Conservation (phyloP, 2,888 invertebrate species). For the Oligia strigilis region DNA sequence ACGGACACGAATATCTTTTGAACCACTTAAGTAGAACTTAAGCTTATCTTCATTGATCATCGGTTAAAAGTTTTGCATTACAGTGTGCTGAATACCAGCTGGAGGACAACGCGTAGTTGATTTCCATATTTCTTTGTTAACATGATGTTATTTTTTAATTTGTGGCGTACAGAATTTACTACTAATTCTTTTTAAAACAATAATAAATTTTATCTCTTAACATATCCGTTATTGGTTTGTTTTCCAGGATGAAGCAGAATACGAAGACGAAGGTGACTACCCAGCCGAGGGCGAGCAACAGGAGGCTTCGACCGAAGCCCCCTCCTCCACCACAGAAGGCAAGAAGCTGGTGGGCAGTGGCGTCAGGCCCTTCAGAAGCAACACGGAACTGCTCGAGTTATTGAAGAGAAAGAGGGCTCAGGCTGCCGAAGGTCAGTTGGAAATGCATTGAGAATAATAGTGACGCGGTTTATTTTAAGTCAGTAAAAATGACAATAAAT, state of each 20-base stretch:
- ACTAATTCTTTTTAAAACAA: not conserved
- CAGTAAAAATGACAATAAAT: not conserved
- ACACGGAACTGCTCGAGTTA: constrained; percentile 93
- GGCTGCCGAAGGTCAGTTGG: constrained; percentile 89
- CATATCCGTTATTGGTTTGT: not conserved
- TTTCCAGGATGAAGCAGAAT: constrained; percentile 88
- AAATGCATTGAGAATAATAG: not conserved
- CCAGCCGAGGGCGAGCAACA: constrained; percentile 83
- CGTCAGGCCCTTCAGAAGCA: constrained; percentile 94
- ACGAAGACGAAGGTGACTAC: constrained; percentile 90
- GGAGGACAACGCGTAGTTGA: not conserved
- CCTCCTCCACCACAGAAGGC: constrained; percentile 92
- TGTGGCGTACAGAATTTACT: not conserved
- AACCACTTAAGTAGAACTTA: not conserved
- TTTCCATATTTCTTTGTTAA: not conserved
- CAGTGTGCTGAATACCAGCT: no score
- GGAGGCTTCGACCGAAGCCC: constrained; percentile 89
- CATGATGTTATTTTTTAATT: not conserved
- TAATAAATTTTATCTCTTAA: not conserved
- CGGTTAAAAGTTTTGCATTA: not conserved
- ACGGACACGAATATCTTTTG: not conserved
- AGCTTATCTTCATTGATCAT: not conserved
- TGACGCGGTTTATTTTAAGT: not conserved
- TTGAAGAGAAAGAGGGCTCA: constrained; percentile 94
- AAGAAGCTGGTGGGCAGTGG: constrained; percentile 92